These are phyloP conservation scores for Tautogolabrus adspersus DNA, from an alignment of 2,113 vertebrate species.

Conservation along the genomic window DNA sequence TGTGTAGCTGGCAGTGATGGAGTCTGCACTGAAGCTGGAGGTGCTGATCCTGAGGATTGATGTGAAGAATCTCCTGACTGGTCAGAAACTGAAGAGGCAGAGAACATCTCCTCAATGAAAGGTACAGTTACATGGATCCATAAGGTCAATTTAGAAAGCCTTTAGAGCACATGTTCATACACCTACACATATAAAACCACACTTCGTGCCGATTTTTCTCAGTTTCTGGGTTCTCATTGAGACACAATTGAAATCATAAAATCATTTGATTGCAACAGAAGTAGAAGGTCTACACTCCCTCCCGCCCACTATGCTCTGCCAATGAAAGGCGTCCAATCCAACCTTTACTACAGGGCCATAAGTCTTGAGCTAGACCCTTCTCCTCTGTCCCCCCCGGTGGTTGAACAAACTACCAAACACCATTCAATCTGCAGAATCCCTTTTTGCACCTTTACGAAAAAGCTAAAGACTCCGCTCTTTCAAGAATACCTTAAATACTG, in stretches of 20 bases:
- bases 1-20: conserved; percentile 37
- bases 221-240: background rate
- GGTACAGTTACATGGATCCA: conserved; percentile 14
- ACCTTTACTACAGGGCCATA: too few relatives aligned
- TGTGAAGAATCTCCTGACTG: conserved; percentile 61
- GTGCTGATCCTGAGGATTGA: conserved; percentile 60
- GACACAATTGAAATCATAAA: background rate
- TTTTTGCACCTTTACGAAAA: too few relatives aligned
- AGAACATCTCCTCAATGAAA: conserved; percentile 64
- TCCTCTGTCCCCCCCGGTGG: too few relatives aligned
- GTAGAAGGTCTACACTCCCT: too few relatives aligned
- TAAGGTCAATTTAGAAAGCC: background rate
- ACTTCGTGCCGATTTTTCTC: background rate
- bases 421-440: too few relatives aligned
- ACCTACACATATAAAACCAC: background rate
- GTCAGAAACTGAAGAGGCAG: conserved; percentile 61
- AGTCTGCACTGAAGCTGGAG: conserved; percentile 39
- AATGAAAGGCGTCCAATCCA: too few relatives aligned
- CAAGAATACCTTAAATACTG: too few relatives aligned
- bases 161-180: background rate
- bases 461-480: too few relatives aligned
- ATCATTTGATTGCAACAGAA: background rate
- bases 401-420: too few relatives aligned
- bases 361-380: too few relatives aligned
- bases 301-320: too few relatives aligned